A percentile compares a stretch with the other conserved stretches of the same genome.
Conservation (phyloP, 2,113 vertebrate species). For the Solea solea region DNA sequence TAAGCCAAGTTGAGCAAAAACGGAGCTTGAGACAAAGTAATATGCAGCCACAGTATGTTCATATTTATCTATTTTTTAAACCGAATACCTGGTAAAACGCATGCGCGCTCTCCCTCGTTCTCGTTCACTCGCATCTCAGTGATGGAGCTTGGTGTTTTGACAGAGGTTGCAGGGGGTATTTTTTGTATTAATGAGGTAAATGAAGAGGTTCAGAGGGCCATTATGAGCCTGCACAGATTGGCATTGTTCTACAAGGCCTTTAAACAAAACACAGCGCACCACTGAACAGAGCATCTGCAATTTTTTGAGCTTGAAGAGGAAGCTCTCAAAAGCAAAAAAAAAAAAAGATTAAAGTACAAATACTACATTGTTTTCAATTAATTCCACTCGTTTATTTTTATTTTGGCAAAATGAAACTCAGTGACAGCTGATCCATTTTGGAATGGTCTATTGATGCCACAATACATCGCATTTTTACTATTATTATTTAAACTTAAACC, state of each 20-base stretch:
- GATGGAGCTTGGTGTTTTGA: constrained; percentile 41
- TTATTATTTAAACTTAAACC: neutral
- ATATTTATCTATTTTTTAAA: constrained; percentile 14
- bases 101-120: constrained; percentile 9
- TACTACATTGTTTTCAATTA: no score
- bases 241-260: constrained; percentile 7
- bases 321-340: neutral
- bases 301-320: neutral
- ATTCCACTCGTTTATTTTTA: neutral
- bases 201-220: constrained; percentile 24
- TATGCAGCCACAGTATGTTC: constrained; percentile 16
- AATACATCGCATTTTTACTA: neutral
- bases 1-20: neutral
- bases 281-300: neutral
- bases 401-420: neutral
- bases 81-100: constrained; percentile 2
- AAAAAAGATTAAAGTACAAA: neutral
- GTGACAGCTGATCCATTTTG: neutral
- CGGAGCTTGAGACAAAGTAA: neutral
- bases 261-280: neutral
- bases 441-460: neutral
- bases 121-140: constrained; percentile 21
- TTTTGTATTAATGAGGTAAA: constrained; percentile 32
- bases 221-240: constrained; percentile 7
- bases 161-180: constrained; percentile 39